Evolutionary conservation across 2,797 vertebrate genomes (phyloP), one percentile per base, ranked within the genome.

Genomic region (Gallinago solitaria): DNA sequence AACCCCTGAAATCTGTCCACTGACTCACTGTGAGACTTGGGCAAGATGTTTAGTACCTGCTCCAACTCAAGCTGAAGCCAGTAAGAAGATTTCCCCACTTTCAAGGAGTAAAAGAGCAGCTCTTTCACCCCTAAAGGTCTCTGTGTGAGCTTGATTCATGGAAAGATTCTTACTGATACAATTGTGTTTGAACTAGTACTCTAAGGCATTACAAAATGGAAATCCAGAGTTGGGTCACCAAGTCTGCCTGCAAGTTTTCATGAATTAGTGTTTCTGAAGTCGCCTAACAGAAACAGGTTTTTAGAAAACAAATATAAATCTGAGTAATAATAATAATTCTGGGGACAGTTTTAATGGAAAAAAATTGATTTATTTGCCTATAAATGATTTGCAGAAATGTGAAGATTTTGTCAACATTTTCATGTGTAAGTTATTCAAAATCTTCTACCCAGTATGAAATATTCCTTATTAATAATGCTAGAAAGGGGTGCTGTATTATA

Each of bases 391-490:
- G 28, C 54, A 83, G 65, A 83, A 89, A 89, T 64, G 18, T 39
- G 35, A 91, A 89, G 37, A 68, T 87, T 93, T 94, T 87, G 33
- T 77, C 64, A 90, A 53, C 18, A 57, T 89, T 90, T 82, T 78
- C 64, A 53, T 20, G 27, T 50, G 37, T 51, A 90, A 80, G 17
- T 94, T 84, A 83, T 85, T 90, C 15, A 77, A 89, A 92, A 77
- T 93, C 61, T 85, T 93, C 33, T 68, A 78, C 35, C 37, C 1
- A 0, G 16, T 50, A 74, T n/a, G 23, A 83, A 89, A 89, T 74
- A 89, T 60, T 28, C 41, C 35, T 57, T 41, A 89, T 60, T 87
- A 89, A 71, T 60, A 87, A 76, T 15, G 33, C 28, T 56, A 37
- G 35, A 74, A 77, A 90, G 13, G 24, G 7, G 32, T 65, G 28